phyloP scores from a whole-genome alignment of 2,888 invertebrate species.

The Oegoconia quadripuncta region DNA sequence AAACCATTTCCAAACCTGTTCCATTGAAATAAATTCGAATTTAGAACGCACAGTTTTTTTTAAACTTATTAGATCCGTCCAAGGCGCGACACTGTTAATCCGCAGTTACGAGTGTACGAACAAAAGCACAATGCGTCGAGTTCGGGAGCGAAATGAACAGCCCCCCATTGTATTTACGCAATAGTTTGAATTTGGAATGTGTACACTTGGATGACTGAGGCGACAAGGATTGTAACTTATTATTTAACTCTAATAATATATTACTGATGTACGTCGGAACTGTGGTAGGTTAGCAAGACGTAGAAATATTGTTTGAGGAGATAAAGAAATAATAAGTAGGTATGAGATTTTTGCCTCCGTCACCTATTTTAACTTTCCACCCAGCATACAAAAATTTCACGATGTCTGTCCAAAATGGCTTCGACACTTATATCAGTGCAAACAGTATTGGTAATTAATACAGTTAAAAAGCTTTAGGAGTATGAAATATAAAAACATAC shows the following conservation, averaged over 20 bases:
- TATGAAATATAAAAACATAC: too few relatives aligned
- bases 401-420: too few relatives aligned
- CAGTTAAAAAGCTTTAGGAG: too few relatives aligned
- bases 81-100: slow-evolving; percentile 63
- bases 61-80: slow-evolving; percentile 25
- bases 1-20: too few relatives aligned
- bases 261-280: neutral
- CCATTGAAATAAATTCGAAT: neutral
- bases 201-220: slow-evolving; percentile 30
- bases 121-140: slow-evolving; percentile 38
- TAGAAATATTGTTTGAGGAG: too few relatives aligned
- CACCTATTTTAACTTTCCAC: too few relatives aligned
- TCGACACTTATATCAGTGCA: too few relatives aligned
- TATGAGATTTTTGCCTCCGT: too few relatives aligned
- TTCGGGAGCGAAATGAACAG: slow-evolving; percentile 45
- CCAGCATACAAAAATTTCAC: too few relatives aligned
- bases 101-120: slow-evolving; percentile 54
- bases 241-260: slow-evolving; percentile 1
- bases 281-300: neutral
- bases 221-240: slow-evolving; percentile 29
- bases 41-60: slow-evolving; percentile 16
- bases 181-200: slow-evolving; percentile 37
- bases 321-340: too few relatives aligned
- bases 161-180: slow-evolving; percentile 36
- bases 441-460: too few relatives aligned